Evolutionary conservation across 2,797 vertebrate genomes (phyloP), one percentile per base, ranked within the genome.

Genomic region (Scolopax bukidnonensis): DNA sequence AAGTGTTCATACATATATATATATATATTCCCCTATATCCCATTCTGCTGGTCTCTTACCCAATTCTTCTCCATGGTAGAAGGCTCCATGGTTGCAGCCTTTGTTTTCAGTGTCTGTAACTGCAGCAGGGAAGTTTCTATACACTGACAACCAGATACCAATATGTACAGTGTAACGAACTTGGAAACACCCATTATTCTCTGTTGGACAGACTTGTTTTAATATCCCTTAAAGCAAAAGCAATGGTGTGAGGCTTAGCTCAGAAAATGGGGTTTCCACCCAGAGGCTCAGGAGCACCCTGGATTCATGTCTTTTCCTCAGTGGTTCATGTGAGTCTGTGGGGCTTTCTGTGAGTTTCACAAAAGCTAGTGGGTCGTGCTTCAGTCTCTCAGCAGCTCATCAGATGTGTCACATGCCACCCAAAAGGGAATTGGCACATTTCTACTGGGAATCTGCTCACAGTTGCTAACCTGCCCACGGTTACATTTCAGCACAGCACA

Each of bases 91-190:
- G 36, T 60, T 80, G 33, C 0, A 77, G 51, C 19, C 65, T 94
- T 78, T 32, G 30, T 83, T 91, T 95, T 93, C 93, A 65, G 45
- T 91, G 93, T 88, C 87, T 79, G 69, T 81, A 84, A 32, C 40
- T 41, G 33, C 76, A 81, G 53, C 61, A 71, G 53, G 30, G 30
- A 61, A 57, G 36, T 75, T 79, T 84, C 82, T 64, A 2, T 27
- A 56, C 33, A 23, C 20, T 59, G 67, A 57, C 53, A 92, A 33
- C 9, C 51, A 75, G 71, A n/a, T 33, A 41, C 12, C 11, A 28
- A 7, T 30, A 50, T 18, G 16, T 70, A 63, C 21, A 38, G 14
- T 38, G 30, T 36, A 45, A 57, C 2, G 12, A 84, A 68, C 45
- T 65, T 20, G 12, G 45, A 84, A 71, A 48, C 12, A 75, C 50